phyloP scores from a whole-genome alignment of 1,140 invertebrate species.

The Bombus affinis region DNA sequence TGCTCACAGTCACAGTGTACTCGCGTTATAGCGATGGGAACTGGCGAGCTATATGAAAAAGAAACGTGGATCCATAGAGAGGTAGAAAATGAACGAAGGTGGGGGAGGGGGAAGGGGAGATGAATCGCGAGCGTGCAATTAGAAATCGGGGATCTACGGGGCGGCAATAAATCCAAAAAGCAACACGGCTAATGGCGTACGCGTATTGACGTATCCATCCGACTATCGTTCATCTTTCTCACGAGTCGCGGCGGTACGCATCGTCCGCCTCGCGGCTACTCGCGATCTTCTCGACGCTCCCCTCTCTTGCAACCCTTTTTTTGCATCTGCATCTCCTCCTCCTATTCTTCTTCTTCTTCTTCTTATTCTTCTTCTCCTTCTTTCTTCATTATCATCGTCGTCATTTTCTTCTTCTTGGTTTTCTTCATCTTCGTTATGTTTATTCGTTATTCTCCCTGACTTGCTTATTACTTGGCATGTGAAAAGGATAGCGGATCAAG shows the following conservation, averaged over 20 bases:
- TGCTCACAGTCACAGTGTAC: background rate
- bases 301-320: background rate
- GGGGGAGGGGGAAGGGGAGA: background rate
- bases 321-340: background rate
- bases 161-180: conserved; percentile 70
- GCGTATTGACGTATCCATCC: conserved; percentile 73
- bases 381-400: background rate
- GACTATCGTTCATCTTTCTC: conserved; percentile 77
- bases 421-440: background rate
- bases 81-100: background rate
- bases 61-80: background rate
- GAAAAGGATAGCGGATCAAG: background rate
- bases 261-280: conserved; percentile 60
- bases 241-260: conserved; percentile 66
- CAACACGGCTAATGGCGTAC: conserved; percentile 65
- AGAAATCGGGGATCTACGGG: conserved; percentile 73
- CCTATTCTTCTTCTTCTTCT: background rate
- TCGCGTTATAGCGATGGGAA: background rate
- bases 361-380: background rate
- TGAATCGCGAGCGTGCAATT: conserved; percentile 68
- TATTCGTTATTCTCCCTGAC: background rate
- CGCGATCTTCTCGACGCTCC: conserved; percentile 3
- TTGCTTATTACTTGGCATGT: background rate
- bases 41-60: background rate
- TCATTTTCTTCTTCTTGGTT: background rate